Percentiles rank a stretch among this genome's conserved stretches.
Evolutionary conservation across 2,888 invertebrate genomes (phyloP).

Genomic region (Phengaris alcon): DNA sequence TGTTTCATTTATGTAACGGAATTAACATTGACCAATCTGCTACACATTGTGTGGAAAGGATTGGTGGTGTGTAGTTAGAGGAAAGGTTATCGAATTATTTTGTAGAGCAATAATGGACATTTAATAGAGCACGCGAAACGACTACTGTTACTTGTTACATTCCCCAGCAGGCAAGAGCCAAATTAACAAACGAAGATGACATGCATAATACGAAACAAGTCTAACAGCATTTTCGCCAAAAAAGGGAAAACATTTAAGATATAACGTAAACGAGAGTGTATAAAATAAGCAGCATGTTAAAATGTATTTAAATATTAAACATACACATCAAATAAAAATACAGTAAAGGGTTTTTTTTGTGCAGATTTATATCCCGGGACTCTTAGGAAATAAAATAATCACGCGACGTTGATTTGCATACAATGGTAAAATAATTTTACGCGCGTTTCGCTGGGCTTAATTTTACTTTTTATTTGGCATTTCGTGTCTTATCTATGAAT

Average conservation of each 20-base stretch:
- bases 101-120: background rate
- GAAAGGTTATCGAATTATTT: background rate
- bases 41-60: slow-evolving; percentile 33
- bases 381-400: slow-evolving; percentile 80
- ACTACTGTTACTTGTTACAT: background rate
- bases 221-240: background rate
- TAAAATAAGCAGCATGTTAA: slow-evolving; percentile 29
- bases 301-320: slow-evolving; percentile 43
- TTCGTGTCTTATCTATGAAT: slow-evolving; percentile 77
- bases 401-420: slow-evolving; percentile 76
- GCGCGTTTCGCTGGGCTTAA: slow-evolving; percentile 78
- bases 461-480: slow-evolving; percentile 77
- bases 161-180: background rate
- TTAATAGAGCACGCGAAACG: background rate
- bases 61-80: background rate
- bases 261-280: slow-evolving; percentile 6
- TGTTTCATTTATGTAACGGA: slow-evolving; percentile 40
- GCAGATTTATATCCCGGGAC: slow-evolving; percentile 73
- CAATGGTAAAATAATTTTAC: slow-evolving; percentile 81
- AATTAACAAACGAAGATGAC: background rate
- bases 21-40: slow-evolving; percentile 29
- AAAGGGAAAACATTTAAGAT: background rate
- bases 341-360: slow-evolving; percentile 62
- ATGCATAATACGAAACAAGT: background rate
- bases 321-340: slow-evolving; percentile 60